These are phyloP conservation scores for Amphipyra berbera DNA, from an alignment of 2,888 invertebrate species.

Conservation along the genomic window DNA sequence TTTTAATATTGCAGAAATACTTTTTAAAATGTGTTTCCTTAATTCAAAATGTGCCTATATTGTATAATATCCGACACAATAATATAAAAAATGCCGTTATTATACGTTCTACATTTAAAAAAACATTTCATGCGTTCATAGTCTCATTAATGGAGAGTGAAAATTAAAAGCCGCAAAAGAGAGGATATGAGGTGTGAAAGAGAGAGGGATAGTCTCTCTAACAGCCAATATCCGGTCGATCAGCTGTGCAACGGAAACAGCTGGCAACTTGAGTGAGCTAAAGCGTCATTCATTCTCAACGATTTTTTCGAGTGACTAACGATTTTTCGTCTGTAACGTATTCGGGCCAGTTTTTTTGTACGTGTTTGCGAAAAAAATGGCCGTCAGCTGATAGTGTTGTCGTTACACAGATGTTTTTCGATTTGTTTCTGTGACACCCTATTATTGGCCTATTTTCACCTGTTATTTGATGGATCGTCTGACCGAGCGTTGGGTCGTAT, in stretches of 20 bases:
- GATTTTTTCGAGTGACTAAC: conserved; percentile 78
- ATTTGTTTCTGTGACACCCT: conserved; percentile 64
- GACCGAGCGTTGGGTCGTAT: conserved; percentile 26
- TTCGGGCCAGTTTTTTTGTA: conserved; percentile 67
- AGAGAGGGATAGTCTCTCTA: conserved; percentile 71
- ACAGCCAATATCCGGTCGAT: conserved; percentile 89
- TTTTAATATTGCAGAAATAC: not conserved
- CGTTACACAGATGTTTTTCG: conserved; percentile 62
- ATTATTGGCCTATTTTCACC: conserved; percentile 64
- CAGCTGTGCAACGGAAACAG: conserved; percentile 88
- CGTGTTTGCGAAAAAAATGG: conserved; percentile 62
- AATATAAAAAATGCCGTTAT: conserved; percentile 19
- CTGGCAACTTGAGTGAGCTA: conserved; percentile 79
- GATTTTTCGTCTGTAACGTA: conserved; percentile 73
- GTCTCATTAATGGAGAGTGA: conserved; percentile 77
- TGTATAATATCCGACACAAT: conserved; percentile 2
- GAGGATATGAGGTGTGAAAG: conserved; percentile 65
- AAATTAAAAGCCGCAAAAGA: conserved; percentile 75
- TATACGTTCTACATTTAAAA: conserved; percentile 38
- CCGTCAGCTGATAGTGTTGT: conserved; percentile 67
- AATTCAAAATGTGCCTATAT: not conserved
- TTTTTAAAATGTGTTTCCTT: no score
- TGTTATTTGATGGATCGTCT: conserved; percentile 52
- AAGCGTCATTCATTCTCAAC: conserved; percentile 75
- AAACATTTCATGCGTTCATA: conserved; percentile 62